Conservation (phyloP, 2,888 invertebrate species). For the Epiblema foenella region DNA sequence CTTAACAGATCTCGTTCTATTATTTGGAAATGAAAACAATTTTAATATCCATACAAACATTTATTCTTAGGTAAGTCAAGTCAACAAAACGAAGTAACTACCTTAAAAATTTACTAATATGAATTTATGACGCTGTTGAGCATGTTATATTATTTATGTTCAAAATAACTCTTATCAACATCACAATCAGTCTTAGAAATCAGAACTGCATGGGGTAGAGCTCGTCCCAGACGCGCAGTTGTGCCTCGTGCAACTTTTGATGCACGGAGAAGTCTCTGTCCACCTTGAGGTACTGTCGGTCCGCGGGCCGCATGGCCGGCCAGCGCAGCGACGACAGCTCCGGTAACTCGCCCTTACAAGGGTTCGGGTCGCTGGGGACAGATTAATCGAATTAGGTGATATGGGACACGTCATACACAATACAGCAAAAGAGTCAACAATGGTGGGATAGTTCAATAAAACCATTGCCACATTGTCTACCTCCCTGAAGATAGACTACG, state of each 20-base stretch:
- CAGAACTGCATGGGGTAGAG: slow-evolving; percentile 63
- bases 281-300: slow-evolving; percentile 59
- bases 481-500: too few species aligned
- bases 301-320: slow-evolving; percentile 59
- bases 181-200: neutral
- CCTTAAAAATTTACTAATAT: too few species aligned
- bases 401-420: too few species aligned
- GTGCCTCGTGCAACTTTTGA: slow-evolving; percentile 59
- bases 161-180: slow-evolving; percentile 24
- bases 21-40: neutral
- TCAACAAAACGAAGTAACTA: neutral
- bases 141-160: neutral
- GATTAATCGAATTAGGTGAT: neutral
- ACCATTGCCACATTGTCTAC: too few species aligned
- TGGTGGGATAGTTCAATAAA: too few species aligned
- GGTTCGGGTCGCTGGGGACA: slow-evolving; percentile 60
- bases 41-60: neutral
- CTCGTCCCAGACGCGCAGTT: slow-evolving; percentile 64
- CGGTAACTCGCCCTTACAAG: slow-evolving; percentile 49
- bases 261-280: slow-evolving; percentile 52
- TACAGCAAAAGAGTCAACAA: too few species aligned
- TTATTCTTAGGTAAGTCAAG: neutral
- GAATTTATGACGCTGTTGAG: too few species aligned
- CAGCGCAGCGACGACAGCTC: slow-evolving; percentile 54
- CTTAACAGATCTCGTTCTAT: too few species aligned